Conservation (phyloP, 2,113 vertebrate genomes). For the Protobothrops flavoviridis region DNA sequence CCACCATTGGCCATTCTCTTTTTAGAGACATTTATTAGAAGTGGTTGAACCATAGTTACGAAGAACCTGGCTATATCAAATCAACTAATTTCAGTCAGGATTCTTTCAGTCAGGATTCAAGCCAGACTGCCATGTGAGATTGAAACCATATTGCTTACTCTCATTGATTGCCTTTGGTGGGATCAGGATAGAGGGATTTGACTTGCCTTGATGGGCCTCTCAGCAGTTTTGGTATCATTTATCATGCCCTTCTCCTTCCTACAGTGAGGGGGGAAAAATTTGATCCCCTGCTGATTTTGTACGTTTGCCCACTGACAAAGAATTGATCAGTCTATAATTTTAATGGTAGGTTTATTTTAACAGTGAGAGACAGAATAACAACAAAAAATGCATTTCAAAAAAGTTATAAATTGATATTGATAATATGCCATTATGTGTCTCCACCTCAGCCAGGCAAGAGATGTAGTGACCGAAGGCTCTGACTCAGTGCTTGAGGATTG, state of each 20-base stretch:
- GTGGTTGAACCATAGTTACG: background rate
- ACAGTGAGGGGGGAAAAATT: too few relatives aligned
- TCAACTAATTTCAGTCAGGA: background rate
- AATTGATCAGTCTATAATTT: too few relatives aligned
- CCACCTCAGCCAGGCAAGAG: background rate
- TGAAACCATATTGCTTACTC: background rate
- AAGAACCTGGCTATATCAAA: background rate
- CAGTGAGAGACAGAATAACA: too few relatives aligned
- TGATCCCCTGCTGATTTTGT: too few relatives aligned
- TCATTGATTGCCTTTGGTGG: background rate
- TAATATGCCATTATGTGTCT: background rate
- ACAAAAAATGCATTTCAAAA: too few relatives aligned
- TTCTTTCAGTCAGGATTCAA: background rate
- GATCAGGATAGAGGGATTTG: background rate
- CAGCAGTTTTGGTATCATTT: background rate
- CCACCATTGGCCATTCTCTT: background rate
- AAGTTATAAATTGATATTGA: background rate
- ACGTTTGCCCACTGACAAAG: too few relatives aligned
- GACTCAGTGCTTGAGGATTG: background rate
- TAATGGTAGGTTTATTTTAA: too few relatives aligned
- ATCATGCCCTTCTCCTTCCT: background rate
- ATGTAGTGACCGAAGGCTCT: background rate
- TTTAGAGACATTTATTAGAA: background rate
- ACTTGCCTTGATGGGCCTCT: background rate
- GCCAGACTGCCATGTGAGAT: background rate